Evolutionary conservation across 2,888 invertebrate genomes (phyloP), one percentile per base, ranked within the genome.

Genomic region (Megastigmus dorsalis): DNA sequence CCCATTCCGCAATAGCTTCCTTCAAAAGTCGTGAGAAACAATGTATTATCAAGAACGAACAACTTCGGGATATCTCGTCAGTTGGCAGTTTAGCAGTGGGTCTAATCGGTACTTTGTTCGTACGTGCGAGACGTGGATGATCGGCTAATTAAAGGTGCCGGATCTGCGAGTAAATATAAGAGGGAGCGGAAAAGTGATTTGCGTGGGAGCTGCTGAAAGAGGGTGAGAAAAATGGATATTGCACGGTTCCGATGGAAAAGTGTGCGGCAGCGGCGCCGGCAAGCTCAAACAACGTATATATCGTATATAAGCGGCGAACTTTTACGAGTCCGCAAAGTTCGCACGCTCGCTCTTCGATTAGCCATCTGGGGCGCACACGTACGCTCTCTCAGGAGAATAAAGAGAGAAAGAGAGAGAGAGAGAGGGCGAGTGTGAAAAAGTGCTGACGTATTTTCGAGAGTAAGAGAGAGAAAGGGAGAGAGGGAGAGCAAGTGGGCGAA

Each of bases 401-500:
- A n/a, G n/a, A n/a, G n/a, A n/a, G n/a, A n/a, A n/a, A n/a, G n/a
- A n/a, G 73, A 75, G 63, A 66, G 69, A 63, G 59, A 67, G 75
- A 65, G n/a, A 65, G 72, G 72, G 69, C 71, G 72, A 77, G 76
- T 71, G 77, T 72, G 76, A 78, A 79, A 77, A 79, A 79, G 78
- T 75, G 79, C 79, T 79, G 79, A 77, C 79, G 78, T 77, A 62
- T 63, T 63, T 33, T 30, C 30, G 15, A 59, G 41, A 4, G 5
- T 1, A 26, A 23, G 9, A 43, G 15, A 52, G 4, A 30, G 30
- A 28, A 3, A 4, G 15, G 3, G 3, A n/a, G 26, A 38, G 5
- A 13, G 3, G 23, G 23, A 23, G 26, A 9, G 15, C 20, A 45
- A 55, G 48, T 38, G 23, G 9, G 13, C n/a, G 26, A 15, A 38